phyloP scores from a whole-genome alignment of 2,113 vertebrate species.

The Zingel zingel region DNA sequence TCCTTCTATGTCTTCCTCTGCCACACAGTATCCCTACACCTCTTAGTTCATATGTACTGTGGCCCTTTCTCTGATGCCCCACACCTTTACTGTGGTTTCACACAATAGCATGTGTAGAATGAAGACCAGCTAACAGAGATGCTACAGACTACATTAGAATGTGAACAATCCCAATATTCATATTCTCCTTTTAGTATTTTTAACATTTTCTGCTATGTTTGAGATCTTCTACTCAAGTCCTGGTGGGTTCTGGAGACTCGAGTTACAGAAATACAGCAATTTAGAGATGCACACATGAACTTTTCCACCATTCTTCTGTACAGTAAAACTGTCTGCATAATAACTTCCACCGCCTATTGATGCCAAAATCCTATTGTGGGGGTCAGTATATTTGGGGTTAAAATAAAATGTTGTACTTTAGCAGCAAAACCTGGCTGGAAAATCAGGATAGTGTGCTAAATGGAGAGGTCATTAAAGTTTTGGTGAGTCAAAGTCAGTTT shows the following conservation, averaged over 20 bases:
- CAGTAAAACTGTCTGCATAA: not conserved
- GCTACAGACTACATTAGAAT: not conserved
- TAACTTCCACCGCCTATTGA: not conserved
- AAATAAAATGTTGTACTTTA: slow-evolving; percentile 5
- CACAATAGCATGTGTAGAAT: not conserved
- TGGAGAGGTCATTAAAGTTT: not conserved
- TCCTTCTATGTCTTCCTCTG: slow-evolving; percentile 1
- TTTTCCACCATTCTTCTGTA: not conserved
- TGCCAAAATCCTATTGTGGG: not conserved
- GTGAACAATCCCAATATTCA: not conserved
- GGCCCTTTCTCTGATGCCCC: not conserved
- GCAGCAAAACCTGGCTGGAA: not conserved
- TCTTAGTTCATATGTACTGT: not conserved
- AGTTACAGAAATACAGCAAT: not conserved
- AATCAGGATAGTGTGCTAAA: not conserved
- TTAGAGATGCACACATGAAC: not conserved
- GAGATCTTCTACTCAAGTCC: not conserved
- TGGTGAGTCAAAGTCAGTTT: not conserved
- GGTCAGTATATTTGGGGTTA: not conserved
- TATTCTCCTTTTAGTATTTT: not conserved
- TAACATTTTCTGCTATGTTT: not conserved
- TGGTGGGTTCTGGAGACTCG: not conserved
- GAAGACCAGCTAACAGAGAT: not conserved
- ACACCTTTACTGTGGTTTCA: not conserved
- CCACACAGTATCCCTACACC: not conserved